phyloP scores from a whole-genome alignment of 2,888 invertebrate genomes.

The Volucella zonaria region DNA sequence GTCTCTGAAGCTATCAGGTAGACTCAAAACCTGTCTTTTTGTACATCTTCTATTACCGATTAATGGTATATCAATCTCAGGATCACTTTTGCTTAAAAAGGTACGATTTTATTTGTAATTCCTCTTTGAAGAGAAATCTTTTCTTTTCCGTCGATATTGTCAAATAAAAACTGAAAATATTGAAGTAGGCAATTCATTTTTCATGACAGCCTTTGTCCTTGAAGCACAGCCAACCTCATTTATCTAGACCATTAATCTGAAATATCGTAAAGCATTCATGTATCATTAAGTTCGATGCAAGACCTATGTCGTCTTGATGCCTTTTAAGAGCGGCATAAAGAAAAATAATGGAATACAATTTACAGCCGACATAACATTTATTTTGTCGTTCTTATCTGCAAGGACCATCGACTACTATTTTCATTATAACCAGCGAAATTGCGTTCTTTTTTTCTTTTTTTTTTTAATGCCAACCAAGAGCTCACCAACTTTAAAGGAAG shows the following conservation, averaged over 20 bases:
- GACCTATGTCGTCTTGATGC: not conserved
- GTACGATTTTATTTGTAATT: no score
- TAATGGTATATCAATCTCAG: no score
- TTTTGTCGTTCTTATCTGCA: slow-evolving; percentile 10
- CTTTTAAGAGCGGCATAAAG: slow-evolving; percentile 1
- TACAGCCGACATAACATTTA: slow-evolving; percentile 31
- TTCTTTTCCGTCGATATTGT: no score
- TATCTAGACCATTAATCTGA: slow-evolving; percentile 20
- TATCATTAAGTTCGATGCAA: slow-evolving; percentile 24
- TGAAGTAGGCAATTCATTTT: no score
- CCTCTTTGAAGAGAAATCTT: no score
- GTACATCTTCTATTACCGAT: no score
- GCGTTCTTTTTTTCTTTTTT: not conserved
- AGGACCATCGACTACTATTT: slow-evolving; percentile 21
- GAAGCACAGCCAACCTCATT: not conserved
- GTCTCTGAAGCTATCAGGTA: no score
- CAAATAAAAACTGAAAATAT: no score
- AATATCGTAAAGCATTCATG: slow-evolving; percentile 36
- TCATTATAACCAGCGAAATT: slow-evolving; percentile 32
- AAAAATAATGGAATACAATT: slow-evolving; percentile 27
- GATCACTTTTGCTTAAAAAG: no score
- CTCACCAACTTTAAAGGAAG: slow-evolving; percentile 28
- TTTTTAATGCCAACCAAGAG: slow-evolving; percentile 1
- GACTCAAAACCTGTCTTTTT: no score
- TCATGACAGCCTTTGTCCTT: no score